Evolutionary conservation across 2,113 vertebrate genomes (phyloP).

Genomic region (Pyxicephalus adspersus): DNA sequence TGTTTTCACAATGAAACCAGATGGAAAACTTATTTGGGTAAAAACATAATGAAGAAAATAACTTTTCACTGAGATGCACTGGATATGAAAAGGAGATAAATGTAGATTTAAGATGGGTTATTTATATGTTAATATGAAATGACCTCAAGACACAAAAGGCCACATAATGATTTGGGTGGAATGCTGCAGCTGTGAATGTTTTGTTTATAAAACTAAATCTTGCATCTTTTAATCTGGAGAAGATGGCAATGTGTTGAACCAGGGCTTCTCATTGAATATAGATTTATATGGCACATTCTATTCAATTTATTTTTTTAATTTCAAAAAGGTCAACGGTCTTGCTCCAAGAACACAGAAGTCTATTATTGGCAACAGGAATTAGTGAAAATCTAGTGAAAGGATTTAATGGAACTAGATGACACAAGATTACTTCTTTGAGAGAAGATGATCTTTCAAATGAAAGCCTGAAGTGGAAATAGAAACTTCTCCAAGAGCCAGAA

Average conservation of each 20-base stretch:
- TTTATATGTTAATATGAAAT: conserved; percentile 56
- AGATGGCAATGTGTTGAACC: neutral
- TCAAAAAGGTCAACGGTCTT: conserved; percentile 16
- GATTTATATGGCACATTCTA: neutral
- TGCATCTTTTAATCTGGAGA: conserved; percentile 15
- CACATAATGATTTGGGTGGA: conserved; percentile 22
- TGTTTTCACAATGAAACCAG: conserved; percentile 36
- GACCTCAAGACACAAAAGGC: conserved; percentile 47
- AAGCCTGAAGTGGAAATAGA: conserved; percentile 35
- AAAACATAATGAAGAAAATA: conserved; percentile 47
- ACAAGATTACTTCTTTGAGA: conserved; percentile 14
- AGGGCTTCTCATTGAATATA: neutral
- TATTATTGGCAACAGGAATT: conserved; percentile 16
- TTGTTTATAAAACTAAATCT: conserved; percentile 33
- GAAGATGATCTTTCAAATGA: neutral
- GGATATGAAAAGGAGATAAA: conserved; percentile 28
- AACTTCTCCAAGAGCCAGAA: conserved; percentile 33
- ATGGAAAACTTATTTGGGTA: conserved; percentile 38
- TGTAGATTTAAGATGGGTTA: conserved; percentile 49
- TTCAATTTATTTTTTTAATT: conserved; percentile 4
- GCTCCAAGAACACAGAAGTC: neutral
- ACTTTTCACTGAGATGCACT: conserved; percentile 6
- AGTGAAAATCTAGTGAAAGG: conserved; percentile 22
- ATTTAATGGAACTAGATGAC: conserved; percentile 31
- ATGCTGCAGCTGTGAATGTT: conserved; percentile 41